Evolutionary conservation across 2,888 invertebrate genomes (phyloP).

Genomic region (Gordius sp.): DNA sequence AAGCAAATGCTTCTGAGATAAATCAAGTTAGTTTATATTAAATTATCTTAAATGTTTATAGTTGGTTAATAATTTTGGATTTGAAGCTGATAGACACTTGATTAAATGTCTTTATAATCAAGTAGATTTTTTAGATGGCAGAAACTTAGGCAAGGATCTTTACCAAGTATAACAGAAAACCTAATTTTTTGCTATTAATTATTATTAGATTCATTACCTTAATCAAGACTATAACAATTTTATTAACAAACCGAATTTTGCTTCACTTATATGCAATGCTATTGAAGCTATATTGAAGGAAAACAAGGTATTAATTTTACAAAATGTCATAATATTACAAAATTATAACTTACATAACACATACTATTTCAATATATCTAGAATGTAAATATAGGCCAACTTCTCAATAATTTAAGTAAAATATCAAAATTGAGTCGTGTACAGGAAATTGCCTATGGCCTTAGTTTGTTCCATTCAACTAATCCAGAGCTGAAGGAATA

Average conservation of each 20-base stretch:
- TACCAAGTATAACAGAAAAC: conserved; percentile 27
- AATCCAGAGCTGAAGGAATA: conserved; percentile 43
- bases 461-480: conserved; percentile 53
- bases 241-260: conserved; percentile 55
- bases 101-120: conserved; percentile 71
- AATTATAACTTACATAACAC: background rate
- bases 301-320: conserved; percentile 38
- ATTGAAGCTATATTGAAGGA: conserved; percentile 51
- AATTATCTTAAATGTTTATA: conserved; percentile 30
- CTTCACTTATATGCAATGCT: conserved; percentile 60
- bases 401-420: conserved; percentile 56
- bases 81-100: conserved; percentile 85
- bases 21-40: conserved; percentile 44
- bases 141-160: conserved; percentile 30
- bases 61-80: conserved; percentile 66
- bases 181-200: conserved; percentile 17
- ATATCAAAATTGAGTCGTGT: conserved; percentile 56
- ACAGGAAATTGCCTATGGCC: conserved; percentile 65
- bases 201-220: conserved; percentile 42
- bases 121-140: conserved; percentile 48
- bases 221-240: conserved; percentile 49
- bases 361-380: background rate
- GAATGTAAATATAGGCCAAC: conserved; percentile 35
- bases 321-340: conserved; percentile 13
- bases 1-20: conserved; percentile 61